Base-by-base conservation (phyloP, 2,113 vertebrate species). In the Coreoperca whiteheadi region DNA sequence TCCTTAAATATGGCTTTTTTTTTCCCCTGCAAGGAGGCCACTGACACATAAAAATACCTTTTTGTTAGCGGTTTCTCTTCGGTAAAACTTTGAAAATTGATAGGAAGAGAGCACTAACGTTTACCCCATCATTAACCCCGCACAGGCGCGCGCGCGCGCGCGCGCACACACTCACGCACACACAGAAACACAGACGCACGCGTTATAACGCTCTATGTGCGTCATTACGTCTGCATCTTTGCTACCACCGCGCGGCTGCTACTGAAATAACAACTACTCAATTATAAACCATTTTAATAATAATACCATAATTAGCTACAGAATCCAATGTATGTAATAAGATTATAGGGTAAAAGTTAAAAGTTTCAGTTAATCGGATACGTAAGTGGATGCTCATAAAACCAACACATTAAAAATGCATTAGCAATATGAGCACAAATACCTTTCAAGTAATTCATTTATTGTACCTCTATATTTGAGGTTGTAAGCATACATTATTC, bases 221-320 rank as follows among this genome's bases (percentile, higher is more conserved):
- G 82, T 74, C 67, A 63, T 83, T 57, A 83, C 77, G 69, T 46
- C n/a, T 25, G 21, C 56, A 39, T 18, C 85, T 87, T 63, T 92
- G 91, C 90, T 87, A 41, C 93, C 91, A 83, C 87, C 91, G 41
- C 46, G 89, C 57, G 94, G 85, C 57, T 37, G 4, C 23, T 12
- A 25, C 37, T 23, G 43, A 50, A 79, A 87, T 39, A 28, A 56
- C 77, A 73, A 34, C 75, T 11, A 18, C 28, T 25, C 28, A 8
- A 11, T 41, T 28, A 74, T 25, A 28, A 37, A 34, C n/a, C n/a
- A n/a, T n/a, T n/a, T n/a, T n/a, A n/a, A n/a, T n/a, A n/a, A n/a
- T n/a, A n/a, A n/a, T n/a, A n/a, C n/a, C n/a, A n/a, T n/a, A n/a
- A n/a, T n/a, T n/a, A n/a, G n/a, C n/a, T 12, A 4, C 0, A 4